Evolutionary conservation across 1,140 invertebrate species (phyloP).

Genomic region (Arion vulgaris): DNA sequence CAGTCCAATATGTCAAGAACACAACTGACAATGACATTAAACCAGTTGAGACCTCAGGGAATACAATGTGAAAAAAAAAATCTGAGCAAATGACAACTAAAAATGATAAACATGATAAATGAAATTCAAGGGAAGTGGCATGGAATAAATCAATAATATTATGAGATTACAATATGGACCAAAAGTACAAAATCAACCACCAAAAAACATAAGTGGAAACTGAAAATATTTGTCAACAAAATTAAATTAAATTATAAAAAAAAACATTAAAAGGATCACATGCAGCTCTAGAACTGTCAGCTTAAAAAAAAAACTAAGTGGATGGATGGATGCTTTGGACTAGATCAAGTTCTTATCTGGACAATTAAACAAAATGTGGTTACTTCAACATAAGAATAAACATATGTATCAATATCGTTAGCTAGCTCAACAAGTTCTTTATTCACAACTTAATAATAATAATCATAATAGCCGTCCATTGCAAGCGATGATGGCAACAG

Average conservation of each 20-base stretch:
- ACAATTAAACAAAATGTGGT: neutral
- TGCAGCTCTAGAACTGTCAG: neutral
- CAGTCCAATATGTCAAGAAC: neutral
- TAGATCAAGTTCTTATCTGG: neutral
- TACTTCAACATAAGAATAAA: neutral
- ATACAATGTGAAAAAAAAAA: neutral
- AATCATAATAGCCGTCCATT: too few species aligned
- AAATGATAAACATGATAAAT: neutral
- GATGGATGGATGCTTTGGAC: neutral
- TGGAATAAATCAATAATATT: neutral
- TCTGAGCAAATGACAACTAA: neutral
- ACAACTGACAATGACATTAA: neutral
- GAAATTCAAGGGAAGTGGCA: neutral
- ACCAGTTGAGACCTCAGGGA: neutral
- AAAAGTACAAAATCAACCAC: neutral
- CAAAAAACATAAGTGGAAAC: neutral
- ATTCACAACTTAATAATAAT: neutral
- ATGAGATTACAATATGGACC: neutral
- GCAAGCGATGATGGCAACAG: too few species aligned
- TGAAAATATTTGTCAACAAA: neutral
- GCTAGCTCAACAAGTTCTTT: neutral
- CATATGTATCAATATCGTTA: neutral
- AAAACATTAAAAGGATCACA: slow-evolving; percentile 4
- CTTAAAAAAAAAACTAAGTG: neutral
- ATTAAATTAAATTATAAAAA: neutral